Conservation (phyloP, 92 coral and sea anemone species). For the Palythoa grandiflora region DNA sequence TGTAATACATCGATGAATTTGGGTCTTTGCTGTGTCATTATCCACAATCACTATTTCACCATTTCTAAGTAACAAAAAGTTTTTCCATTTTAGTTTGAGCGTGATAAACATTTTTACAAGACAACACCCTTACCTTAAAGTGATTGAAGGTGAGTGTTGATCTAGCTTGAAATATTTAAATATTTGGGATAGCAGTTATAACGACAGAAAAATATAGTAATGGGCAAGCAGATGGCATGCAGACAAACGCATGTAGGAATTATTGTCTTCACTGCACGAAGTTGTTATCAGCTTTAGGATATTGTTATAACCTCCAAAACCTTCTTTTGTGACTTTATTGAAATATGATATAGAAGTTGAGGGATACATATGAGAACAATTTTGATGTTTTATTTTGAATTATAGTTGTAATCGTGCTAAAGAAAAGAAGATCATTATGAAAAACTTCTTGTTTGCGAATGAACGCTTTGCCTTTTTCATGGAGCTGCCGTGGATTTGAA, state of each 20-base stretch:
- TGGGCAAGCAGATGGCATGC: not conserved
- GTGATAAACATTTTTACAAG: slow-evolving; percentile 95
- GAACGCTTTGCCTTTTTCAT: too few species aligned
- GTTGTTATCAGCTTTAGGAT: too few species aligned
- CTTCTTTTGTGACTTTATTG: too few species aligned
- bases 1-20: not conserved
- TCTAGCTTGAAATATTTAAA: too few species aligned
- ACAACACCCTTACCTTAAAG: slow-evolving; percentile 73
- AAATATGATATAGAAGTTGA: too few species aligned
- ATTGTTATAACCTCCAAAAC: too few species aligned
- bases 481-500: too few species aligned
- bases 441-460: too few species aligned
- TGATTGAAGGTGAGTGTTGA: slow-evolving; percentile 76
- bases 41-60: not conserved
- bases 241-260: not conserved
- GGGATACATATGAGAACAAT: too few species aligned
- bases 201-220: not conserved
- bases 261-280: not conserved
- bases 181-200: not conserved
- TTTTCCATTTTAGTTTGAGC: slow-evolving; percentile 72
- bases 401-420: too few species aligned
- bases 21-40: not conserved
- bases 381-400: too few species aligned
- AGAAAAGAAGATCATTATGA: too few species aligned
- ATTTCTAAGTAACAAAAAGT: not conserved